Evolutionary conservation across 2,113 vertebrate species (phyloP).

Genomic region (Anseranas semipalmata): DNA sequence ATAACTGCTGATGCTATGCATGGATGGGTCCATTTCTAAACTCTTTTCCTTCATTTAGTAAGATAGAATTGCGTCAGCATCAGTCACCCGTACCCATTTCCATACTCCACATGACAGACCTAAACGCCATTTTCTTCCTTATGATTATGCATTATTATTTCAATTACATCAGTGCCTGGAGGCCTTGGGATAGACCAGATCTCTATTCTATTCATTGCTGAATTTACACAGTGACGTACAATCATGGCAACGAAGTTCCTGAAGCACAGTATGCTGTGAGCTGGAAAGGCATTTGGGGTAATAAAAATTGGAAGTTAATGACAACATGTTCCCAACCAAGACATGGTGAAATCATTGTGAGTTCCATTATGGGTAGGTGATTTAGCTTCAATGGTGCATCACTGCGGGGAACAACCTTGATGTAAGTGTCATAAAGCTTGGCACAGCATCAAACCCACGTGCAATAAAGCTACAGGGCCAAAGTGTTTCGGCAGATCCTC

Average conservation of each 20-base stretch:
- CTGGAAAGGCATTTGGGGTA: slow-evolving; percentile 44
- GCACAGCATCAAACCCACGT: not conserved
- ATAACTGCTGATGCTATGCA: not conserved
- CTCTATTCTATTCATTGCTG: slow-evolving; percentile 46
- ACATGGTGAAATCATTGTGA: slow-evolving; percentile 47
- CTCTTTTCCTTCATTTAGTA: not conserved
- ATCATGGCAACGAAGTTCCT: slow-evolving; percentile 35
- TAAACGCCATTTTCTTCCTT: slow-evolving; percentile 30
- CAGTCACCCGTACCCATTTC: slow-evolving; percentile 27
- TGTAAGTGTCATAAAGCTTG: slow-evolving; percentile 36
- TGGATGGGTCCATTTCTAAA: not conserved
- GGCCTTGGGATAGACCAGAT: slow-evolving; percentile 59
- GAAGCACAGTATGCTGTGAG: slow-evolving; percentile 18
- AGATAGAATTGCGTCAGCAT: not conserved
- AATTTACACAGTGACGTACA: slow-evolving; percentile 51
- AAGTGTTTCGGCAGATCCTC: not conserved
- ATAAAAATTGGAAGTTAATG: slow-evolving; percentile 45
- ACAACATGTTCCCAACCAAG: slow-evolving; percentile 49
- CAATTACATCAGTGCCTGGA: slow-evolving; percentile 66
- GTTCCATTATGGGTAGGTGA: slow-evolving; percentile 41
- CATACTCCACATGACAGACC: not conserved
- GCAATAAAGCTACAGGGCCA: not conserved
- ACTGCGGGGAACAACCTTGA: slow-evolving; percentile 20
- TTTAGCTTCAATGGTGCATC: slow-evolving; percentile 5
- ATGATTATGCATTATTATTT: slow-evolving; percentile 55